Conservation (phyloP, 2,888 invertebrate species). For the Lobophora halterata region DNA sequence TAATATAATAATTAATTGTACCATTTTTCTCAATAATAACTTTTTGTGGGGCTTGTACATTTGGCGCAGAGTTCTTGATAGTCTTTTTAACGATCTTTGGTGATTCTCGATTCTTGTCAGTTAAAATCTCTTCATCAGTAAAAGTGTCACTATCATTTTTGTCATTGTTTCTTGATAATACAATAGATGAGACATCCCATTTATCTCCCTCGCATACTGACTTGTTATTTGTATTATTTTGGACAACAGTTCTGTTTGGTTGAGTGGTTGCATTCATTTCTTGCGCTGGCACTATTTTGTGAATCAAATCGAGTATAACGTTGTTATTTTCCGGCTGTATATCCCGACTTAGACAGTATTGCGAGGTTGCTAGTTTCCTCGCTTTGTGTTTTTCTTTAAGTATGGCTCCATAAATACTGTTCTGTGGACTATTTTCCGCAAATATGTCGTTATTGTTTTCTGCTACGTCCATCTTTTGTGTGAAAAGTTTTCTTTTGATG, state of each 20-base stretch:
- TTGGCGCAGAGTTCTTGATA: conserved; percentile 9
- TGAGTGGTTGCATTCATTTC: conserved; percentile 55
- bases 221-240: conserved; percentile 34
- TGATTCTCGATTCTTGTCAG: conserved; percentile 19
- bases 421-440: conserved; percentile 50
- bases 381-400: conserved; percentile 61
- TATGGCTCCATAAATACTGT: conserved; percentile 42
- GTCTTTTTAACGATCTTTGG: conserved; percentile 2
- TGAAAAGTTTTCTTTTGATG: conserved; percentile 67
- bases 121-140: conserved; percentile 69
- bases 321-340: conserved; percentile 51
- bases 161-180: conserved; percentile 50
- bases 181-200: conserved; percentile 58
- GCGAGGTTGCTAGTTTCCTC: conserved; percentile 58
- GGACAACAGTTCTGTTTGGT: conserved; percentile 40
- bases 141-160: conserved; percentile 61
- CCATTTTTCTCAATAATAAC: conserved; percentile 15
- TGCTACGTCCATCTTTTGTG: conserved; percentile 62
- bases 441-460: conserved; percentile 46
- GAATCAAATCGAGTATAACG: conserved; percentile 63
- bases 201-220: conserved; percentile 41
- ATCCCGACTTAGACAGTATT: conserved; percentile 61
- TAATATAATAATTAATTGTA: conserved; percentile 4
- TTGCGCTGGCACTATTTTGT: conserved; percentile 65
- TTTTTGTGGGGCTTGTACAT: conserved; percentile 6